Conservation (phyloP, 2,888 invertebrate genomes). For the Bombylius major region DNA sequence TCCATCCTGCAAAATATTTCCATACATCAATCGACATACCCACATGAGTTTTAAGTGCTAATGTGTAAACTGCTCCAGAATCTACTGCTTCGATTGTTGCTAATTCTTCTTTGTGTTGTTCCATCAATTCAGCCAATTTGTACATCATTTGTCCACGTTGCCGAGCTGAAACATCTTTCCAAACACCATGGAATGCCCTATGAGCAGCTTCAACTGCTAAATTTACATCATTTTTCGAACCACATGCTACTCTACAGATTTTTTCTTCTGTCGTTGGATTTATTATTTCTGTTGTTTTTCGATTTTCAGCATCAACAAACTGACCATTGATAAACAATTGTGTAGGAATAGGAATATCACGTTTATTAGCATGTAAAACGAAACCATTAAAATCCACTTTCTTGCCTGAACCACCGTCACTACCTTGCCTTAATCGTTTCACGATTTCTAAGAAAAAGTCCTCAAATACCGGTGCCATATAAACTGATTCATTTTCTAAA, state of each 20-base stretch:
- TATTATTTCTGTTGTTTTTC: constrained; percentile 50
- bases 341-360: constrained; percentile 71
- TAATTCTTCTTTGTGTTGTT: constrained; percentile 83
- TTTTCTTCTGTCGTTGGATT: constrained; percentile 79
- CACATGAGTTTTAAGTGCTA: constrained; percentile 90
- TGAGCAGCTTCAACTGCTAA: constrained; percentile 79
- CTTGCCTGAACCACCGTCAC: constrained; percentile 42
- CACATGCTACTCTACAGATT: constrained; percentile 62
- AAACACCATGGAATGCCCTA: constrained; percentile 80
- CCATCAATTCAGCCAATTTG: constrained; percentile 89
- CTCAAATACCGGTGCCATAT: constrained; percentile 79
- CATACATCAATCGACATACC: constrained; percentile 98
- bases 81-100: constrained; percentile 90
- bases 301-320: constrained; percentile 66
- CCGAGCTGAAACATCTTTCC: constrained; percentile 88
- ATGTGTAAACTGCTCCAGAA: constrained; percentile 92
- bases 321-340: constrained; percentile 86
- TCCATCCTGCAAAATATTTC: constrained; percentile 94
- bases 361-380: constrained; percentile 66
- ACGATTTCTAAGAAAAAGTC: constrained; percentile 65
- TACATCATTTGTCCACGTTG: constrained; percentile 75
- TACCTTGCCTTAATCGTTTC: constrained; percentile 49
- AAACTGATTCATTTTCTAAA: constrained; percentile 80
- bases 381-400: constrained; percentile 53
- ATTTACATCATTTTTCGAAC: constrained; percentile 69